Base-by-base conservation (phyloP, 2,888 invertebrate species). In the Drosophila meridionalis region DNA sequence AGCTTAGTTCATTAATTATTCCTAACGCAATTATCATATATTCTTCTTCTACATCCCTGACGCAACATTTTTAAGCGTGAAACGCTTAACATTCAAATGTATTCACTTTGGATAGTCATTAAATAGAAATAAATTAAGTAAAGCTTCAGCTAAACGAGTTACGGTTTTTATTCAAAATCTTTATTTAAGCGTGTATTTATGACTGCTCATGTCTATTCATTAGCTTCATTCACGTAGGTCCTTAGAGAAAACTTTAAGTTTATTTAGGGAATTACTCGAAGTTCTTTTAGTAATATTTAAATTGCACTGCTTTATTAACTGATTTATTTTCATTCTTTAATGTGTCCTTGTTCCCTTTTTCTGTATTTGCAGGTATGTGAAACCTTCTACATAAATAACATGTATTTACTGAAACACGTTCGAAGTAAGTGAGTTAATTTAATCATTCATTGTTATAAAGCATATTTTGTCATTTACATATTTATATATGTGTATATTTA, bases 71-170 rank as follows among this genome's bases (percentile, higher is more conserved):
- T n/a, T 42, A 42, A n/a, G 28, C 48, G 26, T 40, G 11, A 40
- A n/a, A 11, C 30, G 26, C 9, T 50, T 42, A 28, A 8, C 12
- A 64, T 32, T 30, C 28, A 59, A 76, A 76, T 75, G 56, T 76
- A 76, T 76, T 20, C 59, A 52, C 11, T 11, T 47, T 53, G 36
- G 50, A 32, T 47, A 53, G 34, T 45, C 58, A 66, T 66, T 70
- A 55, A 55, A 47, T 59, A 5, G 36, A 50, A 56, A 55, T 30
- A 47, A 47, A 30, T 47, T 14, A 8, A 14, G 14, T 14, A 28
- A 14, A 14, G 14, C 30, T 60, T 55, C 5, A 28, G 55, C 36
- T 28, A 55, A 77, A 57, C 60, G 59, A 63, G 60, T 66, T 75
- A 28, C 38, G 26, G 8, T 32, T 26, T 47, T 55, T 53, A 42